Evolutionary conservation across 2,888 invertebrate species (phyloP).

Genomic region (Smittia sp.): DNA sequence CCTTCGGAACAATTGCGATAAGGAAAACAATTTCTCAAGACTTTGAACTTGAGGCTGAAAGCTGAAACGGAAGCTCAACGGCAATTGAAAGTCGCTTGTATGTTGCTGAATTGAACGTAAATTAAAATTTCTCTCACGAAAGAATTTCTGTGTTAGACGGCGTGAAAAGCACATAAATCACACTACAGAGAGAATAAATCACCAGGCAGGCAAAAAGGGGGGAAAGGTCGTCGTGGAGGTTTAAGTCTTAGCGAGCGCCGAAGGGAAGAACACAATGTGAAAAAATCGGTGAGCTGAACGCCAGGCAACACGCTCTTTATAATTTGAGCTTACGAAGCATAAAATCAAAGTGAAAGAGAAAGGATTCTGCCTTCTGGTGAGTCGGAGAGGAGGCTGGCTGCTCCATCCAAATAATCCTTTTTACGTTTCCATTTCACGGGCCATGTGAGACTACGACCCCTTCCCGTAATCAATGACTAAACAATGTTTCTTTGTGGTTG

Average conservation of each 20-base stretch:
- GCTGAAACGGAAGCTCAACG: too few species aligned
- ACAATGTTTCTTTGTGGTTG: slow-evolving; percentile 2
- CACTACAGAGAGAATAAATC: slow-evolving; percentile 1
- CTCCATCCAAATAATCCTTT: neutral
- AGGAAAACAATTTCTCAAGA: too few species aligned
- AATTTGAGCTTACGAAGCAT: slow-evolving; percentile 6
- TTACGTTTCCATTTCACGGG: slow-evolving; percentile 21
- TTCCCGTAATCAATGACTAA: neutral
- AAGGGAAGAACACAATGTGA: neutral
- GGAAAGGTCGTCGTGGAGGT: neutral
- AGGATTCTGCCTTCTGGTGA: neutral
- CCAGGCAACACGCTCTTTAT: neutral
- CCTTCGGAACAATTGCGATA: too few species aligned
- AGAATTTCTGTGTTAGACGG: slow-evolving; percentile 3
- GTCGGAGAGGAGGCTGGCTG: neutral
- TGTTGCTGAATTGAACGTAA: neutral
- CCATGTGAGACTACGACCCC: neutral
- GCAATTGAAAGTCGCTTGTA: neutral
- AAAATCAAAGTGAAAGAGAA: slow-evolving; percentile 2
- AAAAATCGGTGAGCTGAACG: neutral
- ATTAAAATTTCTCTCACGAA: neutral
- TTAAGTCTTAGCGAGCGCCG: neutral
- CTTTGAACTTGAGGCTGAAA: too few species aligned
- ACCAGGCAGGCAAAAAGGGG: neutral
- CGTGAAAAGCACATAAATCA: slow-evolving; percentile 18